Evolutionary conservation across 2,888 invertebrate genomes (phyloP), one percentile per base, ranked within the genome.

Genomic region (Smittia aterrima): DNA sequence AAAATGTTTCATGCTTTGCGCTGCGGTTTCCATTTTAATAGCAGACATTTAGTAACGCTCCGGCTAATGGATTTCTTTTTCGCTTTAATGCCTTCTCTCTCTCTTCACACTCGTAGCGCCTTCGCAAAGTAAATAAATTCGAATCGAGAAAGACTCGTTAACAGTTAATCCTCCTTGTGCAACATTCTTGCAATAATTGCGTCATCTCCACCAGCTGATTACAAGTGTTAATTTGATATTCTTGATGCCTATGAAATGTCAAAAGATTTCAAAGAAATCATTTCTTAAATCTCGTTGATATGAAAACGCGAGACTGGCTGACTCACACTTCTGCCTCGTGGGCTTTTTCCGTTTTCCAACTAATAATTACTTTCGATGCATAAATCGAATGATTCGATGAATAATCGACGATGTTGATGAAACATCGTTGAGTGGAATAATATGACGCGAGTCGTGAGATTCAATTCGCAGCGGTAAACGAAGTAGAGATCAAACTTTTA

Each of bases 161-260:
- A 70, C 70, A 54, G 70, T 70, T 70, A 70, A 54, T 70, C 53
- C 68, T 68, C 47, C 47, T 68, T 62, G 16, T 47, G 47, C 47
- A 47, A 47, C 47, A 47, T 47, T 47, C 47, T n/a, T 47, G 47
- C 47, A n/a, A 16, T 9, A 47, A 47, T 2, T 3, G 11, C 11
- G 16, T 47, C 47, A 47, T 6, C 32, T 47, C 47, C 11, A n/a
- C 2, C 2, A 11, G 47, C 47, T 6, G 16, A 47, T 47, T 47
- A n/a, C 47, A 47, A 2, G 16, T 16, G 47, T 47, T 2, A 3
- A 3, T 32, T 3, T 32, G 32, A 32, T 32, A 6, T 9, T 3
- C 32, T 32, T 9, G 32, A 32, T 32, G 32, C 47, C 47, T 13
- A 2, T 11, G n/a, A 47, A 47, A 47, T 47, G 16, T 47, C 16